phyloP scores from a whole-genome alignment of 2,888 invertebrate species.

The Diarsia dahlii region DNA sequence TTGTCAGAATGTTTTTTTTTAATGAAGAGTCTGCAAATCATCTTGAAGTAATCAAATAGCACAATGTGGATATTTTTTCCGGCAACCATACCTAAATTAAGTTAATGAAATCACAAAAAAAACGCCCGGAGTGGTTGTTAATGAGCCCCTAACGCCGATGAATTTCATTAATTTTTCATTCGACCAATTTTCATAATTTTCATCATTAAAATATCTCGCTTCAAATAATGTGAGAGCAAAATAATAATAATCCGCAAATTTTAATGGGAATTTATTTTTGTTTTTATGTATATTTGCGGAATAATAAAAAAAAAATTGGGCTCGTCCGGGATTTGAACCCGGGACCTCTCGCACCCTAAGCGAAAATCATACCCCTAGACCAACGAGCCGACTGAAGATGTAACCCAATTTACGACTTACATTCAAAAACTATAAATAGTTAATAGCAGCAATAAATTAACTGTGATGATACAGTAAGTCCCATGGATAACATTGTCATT shows the following conservation, averaged over 20 bases:
- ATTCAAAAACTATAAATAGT: not conserved
- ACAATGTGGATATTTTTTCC: not conserved
- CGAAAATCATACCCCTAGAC: slow-evolving; percentile 91
- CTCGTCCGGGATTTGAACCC: slow-evolving; percentile 90
- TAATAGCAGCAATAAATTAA: slow-evolving; percentile 30
- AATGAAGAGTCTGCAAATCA: not conserved
- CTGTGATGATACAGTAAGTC: slow-evolving; percentile 22
- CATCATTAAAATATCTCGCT: slow-evolving; percentile 59
- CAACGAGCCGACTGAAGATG: slow-evolving; percentile 81
- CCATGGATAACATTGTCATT: not conserved
- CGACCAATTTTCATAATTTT: slow-evolving; percentile 41
- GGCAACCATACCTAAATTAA: not conserved
- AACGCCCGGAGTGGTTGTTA: not conserved
- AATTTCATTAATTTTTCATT: not conserved
- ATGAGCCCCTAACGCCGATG: slow-evolving; percentile 13
- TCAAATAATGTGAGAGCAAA: slow-evolving; percentile 16
- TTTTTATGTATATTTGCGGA: not conserved
- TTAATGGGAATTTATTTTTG: not conserved
- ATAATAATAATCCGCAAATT: not conserved
- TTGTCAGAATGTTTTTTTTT: no score
- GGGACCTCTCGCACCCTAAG: slow-evolving; percentile 91
- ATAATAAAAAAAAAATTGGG: slow-evolving; percentile 70
- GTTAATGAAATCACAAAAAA: not conserved
- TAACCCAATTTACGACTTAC: slow-evolving; percentile 5
- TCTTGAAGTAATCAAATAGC: not conserved